A percentile compares a stretch with the other conserved stretches of the same genome.
phyloP scores from a whole-genome alignment of 2,888 invertebrate species.

The Aethes cnicana region DNA sequence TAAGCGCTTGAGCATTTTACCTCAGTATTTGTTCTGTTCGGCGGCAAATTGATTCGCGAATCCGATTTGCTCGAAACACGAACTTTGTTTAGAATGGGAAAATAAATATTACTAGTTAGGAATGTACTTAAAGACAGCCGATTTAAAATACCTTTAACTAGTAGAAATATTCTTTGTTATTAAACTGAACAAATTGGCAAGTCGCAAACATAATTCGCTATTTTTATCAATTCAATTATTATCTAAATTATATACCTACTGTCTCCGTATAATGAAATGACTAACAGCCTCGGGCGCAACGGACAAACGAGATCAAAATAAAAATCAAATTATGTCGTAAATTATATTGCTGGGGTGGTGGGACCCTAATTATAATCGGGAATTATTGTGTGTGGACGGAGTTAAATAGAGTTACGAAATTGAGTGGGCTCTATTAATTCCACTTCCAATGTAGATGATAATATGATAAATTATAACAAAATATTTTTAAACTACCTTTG shows the following conservation, averaged over 20 bases:
- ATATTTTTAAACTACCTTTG: no score
- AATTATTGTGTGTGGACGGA: constrained; percentile 34
- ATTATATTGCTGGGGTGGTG: constrained; percentile 48
- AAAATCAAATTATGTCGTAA: constrained; percentile 66
- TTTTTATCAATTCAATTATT: no score
- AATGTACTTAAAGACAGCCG: no score
- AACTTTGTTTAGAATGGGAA: constrained; percentile 27
- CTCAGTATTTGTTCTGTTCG: constrained; percentile 63
- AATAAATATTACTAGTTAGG: constrained; percentile 11
- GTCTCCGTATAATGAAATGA: constrained; percentile 41
- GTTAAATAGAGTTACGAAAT: no score
- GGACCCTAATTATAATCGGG: constrained; percentile 56
- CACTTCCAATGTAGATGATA: no score
- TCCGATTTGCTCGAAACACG: constrained; percentile 54
- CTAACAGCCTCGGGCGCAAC: constrained; percentile 40
- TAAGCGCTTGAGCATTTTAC: constrained; percentile 52
- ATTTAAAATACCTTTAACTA: no score
- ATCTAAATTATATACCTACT: no score
- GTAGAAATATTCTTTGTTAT: no score
- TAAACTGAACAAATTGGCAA: no score
- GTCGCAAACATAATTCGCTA: no score
- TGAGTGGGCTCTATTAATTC: no score
- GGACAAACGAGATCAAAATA: constrained; percentile 72
- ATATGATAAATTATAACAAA: no score
- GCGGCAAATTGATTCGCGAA: constrained; percentile 65